Percentiles rank a stretch among this genome's conserved stretches.
Conservation (phyloP, 2,888 invertebrate species). For the Trachelus stipa region DNA sequence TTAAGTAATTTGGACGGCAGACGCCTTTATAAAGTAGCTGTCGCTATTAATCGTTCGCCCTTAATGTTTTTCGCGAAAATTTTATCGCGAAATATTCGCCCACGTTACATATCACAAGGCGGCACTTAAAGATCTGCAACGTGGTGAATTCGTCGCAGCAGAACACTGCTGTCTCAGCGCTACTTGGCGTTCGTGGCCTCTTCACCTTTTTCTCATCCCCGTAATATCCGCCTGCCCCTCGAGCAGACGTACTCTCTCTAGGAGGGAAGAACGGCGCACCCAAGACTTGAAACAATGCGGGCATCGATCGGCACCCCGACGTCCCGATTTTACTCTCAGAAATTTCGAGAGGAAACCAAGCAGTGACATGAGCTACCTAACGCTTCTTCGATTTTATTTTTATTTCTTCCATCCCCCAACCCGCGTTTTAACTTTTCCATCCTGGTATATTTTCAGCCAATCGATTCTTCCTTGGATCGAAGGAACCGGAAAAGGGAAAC, state of each 20-base stretch:
- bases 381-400: slow-evolving; percentile 19
- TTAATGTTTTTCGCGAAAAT: not conserved
- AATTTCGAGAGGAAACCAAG: not conserved
- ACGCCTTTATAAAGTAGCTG: not conserved
- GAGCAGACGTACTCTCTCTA: slow-evolving; percentile 14
- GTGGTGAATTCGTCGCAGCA: slow-evolving; percentile 44
- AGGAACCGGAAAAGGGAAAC: not conserved
- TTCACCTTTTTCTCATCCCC: slow-evolving; percentile 26
- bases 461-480: slow-evolving; percentile 3
- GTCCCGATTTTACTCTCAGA: not conserved
- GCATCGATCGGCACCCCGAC: slow-evolving; percentile 37
- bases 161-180: slow-evolving; percentile 49
- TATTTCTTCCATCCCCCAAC: slow-evolving; percentile 5
- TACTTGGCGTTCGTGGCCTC: slow-evolving; percentile 23
- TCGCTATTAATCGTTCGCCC: not conserved
- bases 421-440: slow-evolving; percentile 10
- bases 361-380: not conserved
- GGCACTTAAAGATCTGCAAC: slow-evolving; percentile 53
- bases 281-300: slow-evolving; percentile 43
- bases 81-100: not conserved
- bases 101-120: slow-evolving; percentile 46
- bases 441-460: not conserved
- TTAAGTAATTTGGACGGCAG: not conserved
- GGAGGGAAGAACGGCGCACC: slow-evolving; percentile 13
- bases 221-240: slow-evolving; percentile 17